Evolutionary conservation across 2,888 invertebrate genomes (phyloP).

Genomic region (Cacoxenus indagator): DNA sequence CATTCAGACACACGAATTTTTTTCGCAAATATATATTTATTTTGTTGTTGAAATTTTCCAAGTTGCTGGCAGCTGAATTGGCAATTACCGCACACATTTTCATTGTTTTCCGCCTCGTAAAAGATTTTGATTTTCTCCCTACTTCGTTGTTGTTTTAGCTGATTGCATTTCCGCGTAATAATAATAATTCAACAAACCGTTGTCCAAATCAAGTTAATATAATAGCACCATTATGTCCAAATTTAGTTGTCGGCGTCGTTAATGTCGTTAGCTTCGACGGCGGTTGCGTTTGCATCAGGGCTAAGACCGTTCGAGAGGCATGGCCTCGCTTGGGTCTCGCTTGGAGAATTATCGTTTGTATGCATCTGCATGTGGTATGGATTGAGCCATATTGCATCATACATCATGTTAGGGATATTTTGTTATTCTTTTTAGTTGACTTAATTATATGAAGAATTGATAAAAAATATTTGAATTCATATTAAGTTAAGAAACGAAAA

Average conservation of each 20-base stretch:
- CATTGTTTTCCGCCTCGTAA: conserved; percentile 19
- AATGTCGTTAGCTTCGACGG: conserved; percentile 7
- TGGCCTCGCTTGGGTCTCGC: conserved; percentile 44
- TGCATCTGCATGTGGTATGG: neutral
- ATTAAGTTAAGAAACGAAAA: no score
- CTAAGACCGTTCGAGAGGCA: conserved; percentile 24
- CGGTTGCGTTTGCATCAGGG: conserved; percentile 5
- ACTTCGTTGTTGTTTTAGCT: conserved; percentile 34
- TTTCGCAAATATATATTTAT: neutral
- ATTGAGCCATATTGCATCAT: neutral
- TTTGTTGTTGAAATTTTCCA: neutral
- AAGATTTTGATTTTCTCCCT: neutral
- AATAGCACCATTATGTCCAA: conserved; percentile 45
- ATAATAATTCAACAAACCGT: conserved; percentile 58
- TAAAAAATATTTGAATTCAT: no score
- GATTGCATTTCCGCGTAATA: conserved; percentile 47
- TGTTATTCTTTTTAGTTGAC: no score
- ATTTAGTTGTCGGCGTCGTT: conserved; percentile 31
- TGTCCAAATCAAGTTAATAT: conserved; percentile 62
- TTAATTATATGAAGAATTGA: no score
- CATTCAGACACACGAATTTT: neutral
- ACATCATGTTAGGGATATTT: no score
- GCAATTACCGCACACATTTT: conserved; percentile 16
- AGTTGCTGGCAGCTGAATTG: neutral
- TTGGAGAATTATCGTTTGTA: conserved; percentile 8